phyloP scores from a whole-genome alignment of 2,888 invertebrate genomes.

The Dryocosmus kuriphilus region DNA sequence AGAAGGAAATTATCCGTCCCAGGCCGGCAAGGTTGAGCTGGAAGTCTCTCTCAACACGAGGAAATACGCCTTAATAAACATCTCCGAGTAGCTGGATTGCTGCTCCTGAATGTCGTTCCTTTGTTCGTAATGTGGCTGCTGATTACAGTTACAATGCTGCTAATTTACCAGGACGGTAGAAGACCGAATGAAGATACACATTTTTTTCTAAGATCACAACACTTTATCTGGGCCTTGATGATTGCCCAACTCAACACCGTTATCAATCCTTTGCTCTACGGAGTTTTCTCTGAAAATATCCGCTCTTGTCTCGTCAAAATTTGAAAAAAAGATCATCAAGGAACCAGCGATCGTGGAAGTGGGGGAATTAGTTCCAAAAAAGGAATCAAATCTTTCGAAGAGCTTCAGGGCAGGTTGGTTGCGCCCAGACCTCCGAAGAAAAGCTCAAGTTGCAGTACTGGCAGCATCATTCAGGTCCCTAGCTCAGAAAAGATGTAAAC shows the following conservation, averaged over 20 bases:
- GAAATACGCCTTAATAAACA: conserved; percentile 79
- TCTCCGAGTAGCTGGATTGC: conserved; percentile 79
- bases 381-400: conserved; percentile 63
- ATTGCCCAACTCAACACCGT: conserved; percentile 80
- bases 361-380: conserved; percentile 55
- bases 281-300: conserved; percentile 80
- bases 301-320: conserved; percentile 77
- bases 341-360: conserved; percentile 59
- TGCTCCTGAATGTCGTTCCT: conserved; percentile 79
- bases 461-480: conserved; percentile 72
- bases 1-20: conserved; percentile 76
- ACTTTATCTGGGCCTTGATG: conserved; percentile 79
- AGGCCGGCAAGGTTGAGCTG: conserved; percentile 74
- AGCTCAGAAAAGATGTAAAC: conserved; percentile 68
- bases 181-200: conserved; percentile 78
- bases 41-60: conserved; percentile 78
- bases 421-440: conserved; percentile 66
- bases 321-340: conserved; percentile 68
- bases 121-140: conserved; percentile 82
- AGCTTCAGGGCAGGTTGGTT: conserved; percentile 62
- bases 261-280: conserved; percentile 80
- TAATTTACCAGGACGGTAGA: conserved; percentile 80
- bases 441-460: conserved; percentile 71
- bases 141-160: conserved; percentile 79
- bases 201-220: conserved; percentile 79